These are phyloP conservation scores for Nyleta sp. DNA, from an alignment of 2,888 invertebrate species.

Conservation along the genomic window DNA sequence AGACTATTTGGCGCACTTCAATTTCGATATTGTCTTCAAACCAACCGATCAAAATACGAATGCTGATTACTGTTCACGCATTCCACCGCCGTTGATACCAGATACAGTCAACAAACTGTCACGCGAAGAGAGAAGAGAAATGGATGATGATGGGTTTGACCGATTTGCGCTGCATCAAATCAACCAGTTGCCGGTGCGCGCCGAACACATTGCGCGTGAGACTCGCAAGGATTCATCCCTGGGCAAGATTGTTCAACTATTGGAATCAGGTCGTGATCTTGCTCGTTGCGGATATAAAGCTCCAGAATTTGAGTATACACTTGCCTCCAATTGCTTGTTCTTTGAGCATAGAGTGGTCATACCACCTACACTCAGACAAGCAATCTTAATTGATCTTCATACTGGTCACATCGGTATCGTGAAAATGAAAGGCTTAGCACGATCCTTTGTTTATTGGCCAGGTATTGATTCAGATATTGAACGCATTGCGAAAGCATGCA, in stretches of 20 bases:
- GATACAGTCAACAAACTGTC: not conserved
- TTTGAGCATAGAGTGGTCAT: conserved; percentile 38
- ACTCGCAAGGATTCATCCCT: conserved; percentile 18
- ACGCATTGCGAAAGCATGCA: conserved; percentile 24
- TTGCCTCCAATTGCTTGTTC: conserved; percentile 5
- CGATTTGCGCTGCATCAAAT: conserved; percentile 23
- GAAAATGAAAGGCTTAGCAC: conserved; percentile 32
- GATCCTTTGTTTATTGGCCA: conserved; percentile 41
- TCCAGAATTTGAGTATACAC: conserved; percentile 7
- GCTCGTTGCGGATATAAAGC: conserved; percentile 1
- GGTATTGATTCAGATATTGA: conserved; percentile 43
- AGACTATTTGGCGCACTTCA: conserved; percentile 42
- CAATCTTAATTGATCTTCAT: not conserved
- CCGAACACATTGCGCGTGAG: conserved; percentile 29
- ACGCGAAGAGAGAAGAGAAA: no score
- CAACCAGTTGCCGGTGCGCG: conserved; percentile 20
- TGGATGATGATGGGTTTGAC: conserved; percentile 4
- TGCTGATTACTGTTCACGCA: conserved; percentile 35
- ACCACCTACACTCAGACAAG: conserved; percentile 1
- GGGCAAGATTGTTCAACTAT: conserved; percentile 10
- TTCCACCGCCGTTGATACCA: not conserved
- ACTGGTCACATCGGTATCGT: conserved; percentile 28
- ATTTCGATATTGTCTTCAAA: conserved; percentile 25
- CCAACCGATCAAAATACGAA: conserved; percentile 28
- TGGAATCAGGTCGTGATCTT: conserved; percentile 18